These are phyloP conservation scores for Tyrophagus putrescentiae DNA, from an alignment of 1,140 invertebrate species.

Conservation along the genomic window DNA sequence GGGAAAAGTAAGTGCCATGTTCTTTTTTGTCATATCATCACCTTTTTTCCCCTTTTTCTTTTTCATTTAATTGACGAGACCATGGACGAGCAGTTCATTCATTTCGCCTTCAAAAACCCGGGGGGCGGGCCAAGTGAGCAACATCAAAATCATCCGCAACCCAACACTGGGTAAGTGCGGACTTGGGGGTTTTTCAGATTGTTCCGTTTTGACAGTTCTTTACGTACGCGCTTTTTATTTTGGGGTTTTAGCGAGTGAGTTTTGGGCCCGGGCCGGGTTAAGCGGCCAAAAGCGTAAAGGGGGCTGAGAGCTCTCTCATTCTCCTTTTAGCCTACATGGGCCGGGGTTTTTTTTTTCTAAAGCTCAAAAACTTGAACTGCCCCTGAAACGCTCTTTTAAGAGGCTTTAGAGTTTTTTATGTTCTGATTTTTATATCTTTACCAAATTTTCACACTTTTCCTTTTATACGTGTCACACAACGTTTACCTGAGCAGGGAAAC, in stretches of 20 bases:
- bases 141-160: conserved; percentile 16
- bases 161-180: conserved; percentile 15
- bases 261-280: neutral
- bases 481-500: too few relatives aligned
- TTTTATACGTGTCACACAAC: too few relatives aligned
- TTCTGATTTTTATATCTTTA: too few relatives aligned
- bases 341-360: too few relatives aligned
- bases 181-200: too few relatives aligned
- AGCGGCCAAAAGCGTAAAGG: too few relatives aligned
- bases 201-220: neutral
- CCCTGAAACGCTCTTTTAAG: too few relatives aligned
- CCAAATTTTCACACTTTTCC: too few relatives aligned
- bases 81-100: conserved; percentile 16
- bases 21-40: neutral
- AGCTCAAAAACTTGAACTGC: too few relatives aligned
- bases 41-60: neutral
- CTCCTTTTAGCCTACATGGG: too few relatives aligned
- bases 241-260: neutral
- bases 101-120: neutral
- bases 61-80: conserved; percentile 10
- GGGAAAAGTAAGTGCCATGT: conserved; percentile 11
- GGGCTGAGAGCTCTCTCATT: too few relatives aligned
- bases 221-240: neutral
- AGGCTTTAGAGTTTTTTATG: too few relatives aligned
- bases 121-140: neutral